These are phyloP conservation scores for Sibirionetta formosa DNA, from an alignment of 2,797 vertebrate species.

Conservation along the genomic window DNA sequence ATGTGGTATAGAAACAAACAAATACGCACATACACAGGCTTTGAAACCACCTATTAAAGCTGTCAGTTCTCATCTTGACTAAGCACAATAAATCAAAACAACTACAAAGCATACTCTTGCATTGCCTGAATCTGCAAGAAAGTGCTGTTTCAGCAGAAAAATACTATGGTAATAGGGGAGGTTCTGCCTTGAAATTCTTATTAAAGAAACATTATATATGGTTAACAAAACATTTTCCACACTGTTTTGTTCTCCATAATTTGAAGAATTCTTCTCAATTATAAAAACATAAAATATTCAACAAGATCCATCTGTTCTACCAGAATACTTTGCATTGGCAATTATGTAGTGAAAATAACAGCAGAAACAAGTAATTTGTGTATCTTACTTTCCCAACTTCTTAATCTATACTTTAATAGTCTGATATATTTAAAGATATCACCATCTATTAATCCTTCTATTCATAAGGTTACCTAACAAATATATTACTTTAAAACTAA, in stretches of 20 bases:
- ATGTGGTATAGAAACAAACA: neutral
- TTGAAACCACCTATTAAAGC: neutral
- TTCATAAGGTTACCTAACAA: conserved; percentile 4
- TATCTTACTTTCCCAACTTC: conserved; percentile 11
- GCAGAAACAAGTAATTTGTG: conserved; percentile 1
- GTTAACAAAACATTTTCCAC: neutral
- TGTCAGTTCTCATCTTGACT: conserved; percentile 4
- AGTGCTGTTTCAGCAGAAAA: neutral
- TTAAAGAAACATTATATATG: neutral
- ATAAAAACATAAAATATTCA: neutral
- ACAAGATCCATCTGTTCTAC: neutral
- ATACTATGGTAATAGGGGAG: neutral
- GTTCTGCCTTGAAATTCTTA: conserved; percentile 5
- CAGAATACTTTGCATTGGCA: neutral
- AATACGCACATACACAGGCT: neutral
- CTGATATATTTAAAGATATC: conserved; percentile 39
- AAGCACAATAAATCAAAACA: conserved; percentile 10
- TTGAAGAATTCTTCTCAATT: neutral
- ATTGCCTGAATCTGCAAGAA: conserved; percentile 6
- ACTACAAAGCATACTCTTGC: neutral
- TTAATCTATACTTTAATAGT: conserved; percentile 29
- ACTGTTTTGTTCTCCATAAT: neutral
- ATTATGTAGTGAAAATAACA: conserved; percentile 8
- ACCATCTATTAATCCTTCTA: conserved; percentile 36
- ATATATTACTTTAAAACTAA: conserved; percentile 28